A percentile compares a stretch with the other conserved stretches of the same genome.
These are phyloP conservation scores for Saimiri boliviensis DNA, from an alignment of 2,113 vertebrate genomes.

Conservation along the genomic window DNA sequence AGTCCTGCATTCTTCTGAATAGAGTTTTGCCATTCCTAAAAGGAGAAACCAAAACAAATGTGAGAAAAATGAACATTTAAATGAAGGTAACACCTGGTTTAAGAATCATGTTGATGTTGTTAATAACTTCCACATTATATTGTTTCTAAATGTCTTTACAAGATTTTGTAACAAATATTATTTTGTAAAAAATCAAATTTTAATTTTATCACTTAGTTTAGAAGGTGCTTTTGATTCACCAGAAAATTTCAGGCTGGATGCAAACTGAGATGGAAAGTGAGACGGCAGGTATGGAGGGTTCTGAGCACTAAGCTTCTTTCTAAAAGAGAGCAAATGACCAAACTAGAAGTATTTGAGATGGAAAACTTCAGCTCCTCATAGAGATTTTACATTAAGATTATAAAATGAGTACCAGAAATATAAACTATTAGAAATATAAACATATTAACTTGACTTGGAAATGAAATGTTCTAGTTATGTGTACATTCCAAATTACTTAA, in stretches of 20 bases:
- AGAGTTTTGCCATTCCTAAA: constrained; percentile 99
- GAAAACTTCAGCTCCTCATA: neutral
- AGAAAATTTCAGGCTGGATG: neutral
- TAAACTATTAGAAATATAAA: neutral
- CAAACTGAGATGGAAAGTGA: neutral
- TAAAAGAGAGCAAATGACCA: neutral
- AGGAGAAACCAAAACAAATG: constrained; percentile 78
- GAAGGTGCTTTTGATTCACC: neutral
- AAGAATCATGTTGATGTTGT: neutral
- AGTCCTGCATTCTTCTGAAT: constrained; percentile 99
- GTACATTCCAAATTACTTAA: neutral
- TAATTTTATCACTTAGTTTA: neutral
- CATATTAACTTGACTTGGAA: neutral
- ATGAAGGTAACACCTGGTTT: neutral
- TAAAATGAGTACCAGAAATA: constrained; percentile 11
- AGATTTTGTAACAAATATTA: neutral
- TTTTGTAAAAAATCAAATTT: neutral
- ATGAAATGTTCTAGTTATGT: neutral
- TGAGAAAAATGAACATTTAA: constrained; percentile 41
- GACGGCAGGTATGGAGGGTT: neutral
- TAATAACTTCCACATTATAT: neutral
- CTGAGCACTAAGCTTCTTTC: neutral
- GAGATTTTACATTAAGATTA: neutral
- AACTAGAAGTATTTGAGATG: neutral
- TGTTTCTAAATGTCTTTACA: neutral